A percentile compares a stretch with the other conserved stretches of the same genome.
phyloP scores from a whole-genome alignment of 30 jellyfish, hydroid and myxozoan genomes.

The Hydractinia echinata region DNA sequence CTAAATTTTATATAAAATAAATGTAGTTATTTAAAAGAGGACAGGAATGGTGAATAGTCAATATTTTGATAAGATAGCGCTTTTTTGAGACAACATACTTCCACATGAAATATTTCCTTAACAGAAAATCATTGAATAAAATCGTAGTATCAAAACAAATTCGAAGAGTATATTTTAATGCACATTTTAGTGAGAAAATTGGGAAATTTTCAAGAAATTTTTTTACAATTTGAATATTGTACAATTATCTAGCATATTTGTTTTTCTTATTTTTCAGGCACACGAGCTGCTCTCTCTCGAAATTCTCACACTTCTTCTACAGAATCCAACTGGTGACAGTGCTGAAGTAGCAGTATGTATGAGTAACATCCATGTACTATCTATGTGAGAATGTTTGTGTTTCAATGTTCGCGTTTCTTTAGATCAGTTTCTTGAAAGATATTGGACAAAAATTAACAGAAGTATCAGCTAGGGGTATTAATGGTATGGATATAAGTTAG shows the following conservation, averaged over 20 bases:
- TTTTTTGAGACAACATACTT: no score
- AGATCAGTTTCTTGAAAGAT: constrained; percentile 96
- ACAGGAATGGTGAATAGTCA: no score
- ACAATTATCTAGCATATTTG: not conserved
- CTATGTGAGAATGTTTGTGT: not conserved
- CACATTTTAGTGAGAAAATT: not conserved
- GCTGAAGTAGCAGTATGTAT: constrained; percentile 95
- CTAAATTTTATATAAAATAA: no score
- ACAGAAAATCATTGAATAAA: no score
- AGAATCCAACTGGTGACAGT: constrained; percentile 97
- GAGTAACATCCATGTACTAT: not conserved
- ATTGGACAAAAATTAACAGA: constrained; percentile 94
- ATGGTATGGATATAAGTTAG: constrained; percentile 45
- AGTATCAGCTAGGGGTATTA: constrained; percentile 94
- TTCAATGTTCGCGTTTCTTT: not conserved
- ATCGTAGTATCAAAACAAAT: no score
- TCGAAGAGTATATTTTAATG: no score
- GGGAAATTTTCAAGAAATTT: not conserved
- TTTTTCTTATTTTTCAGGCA: constrained; percentile 44
- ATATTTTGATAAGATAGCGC: no score
- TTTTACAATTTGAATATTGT: not conserved
- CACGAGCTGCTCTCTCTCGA: constrained; percentile 94
- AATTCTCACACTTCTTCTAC: constrained; percentile 79
- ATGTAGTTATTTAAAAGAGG: no score
- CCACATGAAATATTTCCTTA: no score